Evolutionary conservation across 2,888 invertebrate genomes (phyloP), one percentile per base, ranked within the genome.

Genomic region (Acanthacorydalis orientalis): DNA sequence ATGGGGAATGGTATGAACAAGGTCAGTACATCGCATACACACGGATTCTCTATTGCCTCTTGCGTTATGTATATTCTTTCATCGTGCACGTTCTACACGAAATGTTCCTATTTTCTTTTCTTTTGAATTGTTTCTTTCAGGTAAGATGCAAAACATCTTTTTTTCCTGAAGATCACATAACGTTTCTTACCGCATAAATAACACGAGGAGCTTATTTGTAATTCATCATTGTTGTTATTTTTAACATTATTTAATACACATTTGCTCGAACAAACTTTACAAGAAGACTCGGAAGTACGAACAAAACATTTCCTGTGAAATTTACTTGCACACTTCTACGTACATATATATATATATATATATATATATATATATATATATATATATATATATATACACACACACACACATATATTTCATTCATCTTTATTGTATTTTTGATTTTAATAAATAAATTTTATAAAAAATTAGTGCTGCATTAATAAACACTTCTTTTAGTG

Each of bases 1-100:
- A 79, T 87, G 86, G 87, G 87, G 69, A 86, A 87, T 80, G 87
- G 87, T 68, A 87, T 87, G 87, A 87, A 87, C 69, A 87, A 85
- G 84, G 87, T 85, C 68, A 73, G 67, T 60, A 42, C 23, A 32
- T 31, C 39, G 32, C 33, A 31, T 47, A 23, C 37, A 16, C 16
- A 40, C 46, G 31, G 39, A 31, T 38, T 43, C 49, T 37, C 37
- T 23, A 6, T 23, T 23, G 23, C 23, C 23, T 23, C 23, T 23
- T 23, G 23, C 23, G 23, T 6, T 23, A 23, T 23, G 23, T 39
- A 39, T n/a, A 14, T 15, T 16, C 12, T 31, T 31, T 16, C 9
- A 43, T 10, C 8, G 3, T 23, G 16, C 31, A 16, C 15, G 2
- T 43, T 16, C 12, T 31, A 16, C 23, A 12, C n/a, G 31, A 43